A percentile compares a stretch with the other conserved stretches of the same genome.
Conservation (phyloP, 2,113 vertebrate genomes). For the Acrocephalus arundinaceus region DNA sequence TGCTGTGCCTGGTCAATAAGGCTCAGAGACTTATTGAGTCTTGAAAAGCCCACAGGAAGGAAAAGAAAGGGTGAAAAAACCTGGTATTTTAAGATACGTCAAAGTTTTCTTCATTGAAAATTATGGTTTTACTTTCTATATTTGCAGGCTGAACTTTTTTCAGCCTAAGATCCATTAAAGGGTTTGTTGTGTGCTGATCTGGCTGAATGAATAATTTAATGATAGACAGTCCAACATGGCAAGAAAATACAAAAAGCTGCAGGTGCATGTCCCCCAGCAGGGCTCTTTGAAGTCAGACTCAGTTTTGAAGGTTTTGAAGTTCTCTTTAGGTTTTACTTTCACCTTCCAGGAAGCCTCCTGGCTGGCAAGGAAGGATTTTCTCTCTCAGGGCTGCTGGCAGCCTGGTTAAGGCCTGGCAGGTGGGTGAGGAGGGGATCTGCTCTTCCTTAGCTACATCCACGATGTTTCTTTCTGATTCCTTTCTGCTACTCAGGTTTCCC, state of each 20-base stretch:
- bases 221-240: neutral
- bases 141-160: neutral
- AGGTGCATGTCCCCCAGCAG: neutral
- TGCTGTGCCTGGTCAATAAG: neutral
- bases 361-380: neutral
- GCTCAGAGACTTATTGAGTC: neutral
- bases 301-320: constrained; percentile 16
- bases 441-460: neutral
- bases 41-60: neutral
- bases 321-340: neutral
- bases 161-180: neutral
- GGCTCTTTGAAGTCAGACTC: neutral
- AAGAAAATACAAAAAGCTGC: neutral
- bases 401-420: neutral
- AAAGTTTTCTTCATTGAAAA: neutral
- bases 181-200: neutral
- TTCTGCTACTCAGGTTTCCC: neutral
- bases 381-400: neutral
- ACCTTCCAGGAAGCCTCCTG: neutral
- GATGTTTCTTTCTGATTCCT: neutral
- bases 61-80: neutral
- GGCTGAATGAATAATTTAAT: neutral
- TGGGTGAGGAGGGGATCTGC: neutral
- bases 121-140: neutral
- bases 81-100: neutral